Evolutionary conservation across 2,888 invertebrate species (phyloP), one percentile per base, ranked within the genome.

Genomic region (Ormyrus pomaceus): DNA sequence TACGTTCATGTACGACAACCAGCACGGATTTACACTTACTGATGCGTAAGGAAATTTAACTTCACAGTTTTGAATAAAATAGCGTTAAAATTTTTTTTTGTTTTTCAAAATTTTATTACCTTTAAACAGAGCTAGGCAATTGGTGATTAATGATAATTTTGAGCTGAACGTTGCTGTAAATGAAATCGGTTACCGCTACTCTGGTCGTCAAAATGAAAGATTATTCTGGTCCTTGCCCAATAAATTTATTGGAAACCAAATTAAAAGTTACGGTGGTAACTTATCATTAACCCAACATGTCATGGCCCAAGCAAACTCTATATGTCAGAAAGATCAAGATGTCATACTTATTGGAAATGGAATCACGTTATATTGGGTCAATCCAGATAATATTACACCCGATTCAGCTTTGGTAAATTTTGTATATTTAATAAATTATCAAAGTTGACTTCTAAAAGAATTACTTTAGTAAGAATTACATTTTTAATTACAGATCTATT

Each of bases 251-350:
- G 95, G 95, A 61, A 95, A 95, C 87, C 92, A 96, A 91, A 92
- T 98, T 7, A 93, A 95, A 77, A 97, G 98, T 0, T 98, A 98
- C 88, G 98, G 98, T 0, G 98, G 98, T 0, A 92, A 93, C 72
- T 90, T 98, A 6, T 94, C 94, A 13, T 93, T 97, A 81, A 95
- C 94, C 0, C 94, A 97, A 86, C 92, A 93, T 79, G 96, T 95
- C 85, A 92, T 93, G 6, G 93, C 94, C 0, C 88, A 91, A 72
- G 90, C 92, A 6, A 92, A 92, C 19, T 93, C 93, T 1, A 87
- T 89, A 68, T 91, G 92, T 0, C 92, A 92, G 65, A 93, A 93
- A 19, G 97, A 97, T 87, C 94, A 94, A 64, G 97, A 98, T 89
- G 94, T 98, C 0, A 94, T 98, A 59, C 92, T 98, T 0, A 93